Evolutionary conservation across 1,140 invertebrate genomes (phyloP).

Genomic region (Calephelis virginiensis): DNA sequence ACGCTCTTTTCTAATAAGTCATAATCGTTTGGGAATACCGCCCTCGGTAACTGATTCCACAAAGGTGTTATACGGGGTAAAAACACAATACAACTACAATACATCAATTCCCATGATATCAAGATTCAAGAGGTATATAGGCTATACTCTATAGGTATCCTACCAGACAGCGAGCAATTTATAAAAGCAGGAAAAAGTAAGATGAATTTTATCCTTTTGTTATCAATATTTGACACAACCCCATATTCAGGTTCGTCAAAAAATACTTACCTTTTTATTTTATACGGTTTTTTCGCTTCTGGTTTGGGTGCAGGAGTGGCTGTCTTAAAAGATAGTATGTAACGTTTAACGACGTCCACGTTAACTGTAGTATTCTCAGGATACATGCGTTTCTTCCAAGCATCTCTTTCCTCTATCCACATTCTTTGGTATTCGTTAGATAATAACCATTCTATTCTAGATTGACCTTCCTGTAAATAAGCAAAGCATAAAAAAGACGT

Average conservation of each 20-base stretch:
- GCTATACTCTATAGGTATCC: too few relatives aligned
- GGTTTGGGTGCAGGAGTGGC: constrained; percentile 54
- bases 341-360: constrained; percentile 67
- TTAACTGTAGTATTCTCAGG: constrained; percentile 62
- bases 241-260: neutral
- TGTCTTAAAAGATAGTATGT: constrained; percentile 67
- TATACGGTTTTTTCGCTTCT: constrained; percentile 64
- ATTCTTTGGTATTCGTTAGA: constrained; percentile 72
- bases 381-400: constrained; percentile 71
- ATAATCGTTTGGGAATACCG: too few relatives aligned
- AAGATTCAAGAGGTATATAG: too few relatives aligned
- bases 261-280: constrained; percentile 67
- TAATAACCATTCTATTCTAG: constrained; percentile 60
- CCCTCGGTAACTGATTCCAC: too few relatives aligned
- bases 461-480: constrained; percentile 54
- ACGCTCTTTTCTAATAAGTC: too few relatives aligned
- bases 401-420: constrained; percentile 69
- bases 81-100: too few relatives aligned
- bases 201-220: neutral
- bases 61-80: too few relatives aligned
- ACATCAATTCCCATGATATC: too few relatives aligned
- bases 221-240: neutral
- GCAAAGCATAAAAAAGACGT: too few relatives aligned
- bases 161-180: too few relatives aligned
- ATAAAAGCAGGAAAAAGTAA: neutral